Base-by-base conservation (phyloP, 1,140 invertebrate species). In the Drosophila setifemur region DNA sequence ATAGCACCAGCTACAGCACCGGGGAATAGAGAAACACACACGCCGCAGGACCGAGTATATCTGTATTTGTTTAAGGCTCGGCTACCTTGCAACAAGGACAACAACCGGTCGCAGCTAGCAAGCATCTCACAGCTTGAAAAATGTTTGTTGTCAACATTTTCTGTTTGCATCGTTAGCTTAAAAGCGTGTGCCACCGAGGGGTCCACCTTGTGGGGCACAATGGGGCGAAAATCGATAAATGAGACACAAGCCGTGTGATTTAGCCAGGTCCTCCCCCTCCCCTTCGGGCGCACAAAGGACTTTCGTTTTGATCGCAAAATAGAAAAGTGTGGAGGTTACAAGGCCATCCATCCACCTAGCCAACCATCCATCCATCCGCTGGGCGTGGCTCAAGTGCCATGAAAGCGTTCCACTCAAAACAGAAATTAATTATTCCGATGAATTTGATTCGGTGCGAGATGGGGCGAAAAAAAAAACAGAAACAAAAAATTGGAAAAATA, bases 101-200 rank as follows among this genome's bases (percentile, higher is more conserved):
- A 61, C 68, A 58, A 69, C 26, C 25, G 58, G 53, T 53, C 35
- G 43, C 42, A 49, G 57, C 45, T 33, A 26, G 19, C 48, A 7
- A 58, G 54, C 57, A 54, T 58, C 61, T 61, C 81, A 86, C 81
- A 86, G 81, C 81, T 87, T 86, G 81, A 86, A 86, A 86, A 86
- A 86, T 86, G 81, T 86, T 87, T 87, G 81, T 86, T 86, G 81
- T 86, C 82, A 86, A 86, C 81, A 86, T 87, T 85, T 85, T 82
- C 76, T 87, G 81, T 87, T 86, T 86, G 81, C 81, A 86, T 86
- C 81, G 81, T 86, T 86, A 87, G 81, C 81, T 86, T 85, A 79
- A 86, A 85, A 86, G 79, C 76, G 70, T 74, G 55, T 57, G 55
- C 43, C 69, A 72, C 45, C 31, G 44, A 52, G 40, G 47, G 21